Evolutionary conservation across 92 coral and sea anemone species (phyloP).

Genomic region (Pocillopora grandis): DNA sequence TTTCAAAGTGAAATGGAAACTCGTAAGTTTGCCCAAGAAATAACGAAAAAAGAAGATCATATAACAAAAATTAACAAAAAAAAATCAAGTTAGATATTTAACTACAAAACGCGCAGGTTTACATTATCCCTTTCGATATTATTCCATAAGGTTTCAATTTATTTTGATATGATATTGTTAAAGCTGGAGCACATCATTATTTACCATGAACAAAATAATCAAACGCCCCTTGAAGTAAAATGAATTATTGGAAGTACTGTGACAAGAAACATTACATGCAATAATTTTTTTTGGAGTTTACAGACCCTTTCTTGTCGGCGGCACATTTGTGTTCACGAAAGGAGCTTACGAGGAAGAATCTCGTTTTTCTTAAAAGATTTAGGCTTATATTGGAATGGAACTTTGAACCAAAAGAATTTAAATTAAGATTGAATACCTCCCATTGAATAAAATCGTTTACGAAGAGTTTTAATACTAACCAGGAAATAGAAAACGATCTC

Average conservation of each 20-base stretch:
- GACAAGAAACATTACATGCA: neutral
- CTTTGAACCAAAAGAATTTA: neutral
- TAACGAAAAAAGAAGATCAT: slow-evolving; percentile 1
- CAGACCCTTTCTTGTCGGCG: neutral
- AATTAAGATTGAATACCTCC: neutral
- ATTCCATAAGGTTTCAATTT: neutral
- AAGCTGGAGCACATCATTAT: too few species aligned
- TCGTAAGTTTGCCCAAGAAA: neutral
- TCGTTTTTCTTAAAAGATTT: slow-evolving; percentile 1
- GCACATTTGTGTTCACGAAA: neutral
- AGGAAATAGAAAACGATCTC: too few species aligned
- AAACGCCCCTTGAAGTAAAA: too few species aligned
- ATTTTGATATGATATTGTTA: slow-evolving; percentile 1
- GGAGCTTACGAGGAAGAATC: neutral
- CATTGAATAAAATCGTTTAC: neutral
- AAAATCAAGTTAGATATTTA: neutral
- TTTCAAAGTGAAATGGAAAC: neutral
- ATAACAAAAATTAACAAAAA: neutral
- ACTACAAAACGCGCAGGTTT: neutral
- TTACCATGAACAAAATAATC: too few species aligned
- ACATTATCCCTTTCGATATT: neutral
- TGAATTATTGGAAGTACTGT: neutral
- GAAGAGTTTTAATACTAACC: neutral
- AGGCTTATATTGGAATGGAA: slow-evolving; percentile 2
- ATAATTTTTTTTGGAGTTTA: neutral